Percentiles rank a stretch among this genome's conserved stretches.
Evolutionary conservation across 2,888 invertebrate genomes (phyloP).

Genomic region (Acheta domesticus): DNA sequence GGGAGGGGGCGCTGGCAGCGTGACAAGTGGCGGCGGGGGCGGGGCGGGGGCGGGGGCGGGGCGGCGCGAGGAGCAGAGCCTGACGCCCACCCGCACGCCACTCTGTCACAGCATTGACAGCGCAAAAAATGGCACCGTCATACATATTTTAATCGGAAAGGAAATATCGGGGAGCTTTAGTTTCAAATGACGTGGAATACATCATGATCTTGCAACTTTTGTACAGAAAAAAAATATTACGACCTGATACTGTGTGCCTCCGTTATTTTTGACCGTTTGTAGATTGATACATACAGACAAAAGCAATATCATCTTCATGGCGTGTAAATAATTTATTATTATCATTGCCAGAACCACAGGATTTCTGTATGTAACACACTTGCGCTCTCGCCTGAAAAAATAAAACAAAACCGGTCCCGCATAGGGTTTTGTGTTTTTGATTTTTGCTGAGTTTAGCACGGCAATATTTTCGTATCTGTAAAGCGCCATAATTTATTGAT

Average conservation of each 20-base stretch:
- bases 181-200: conserved; percentile 18
- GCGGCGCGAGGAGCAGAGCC: neutral
- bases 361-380: neutral
- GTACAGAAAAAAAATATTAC: neutral
- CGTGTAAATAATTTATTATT: neutral
- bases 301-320: conserved; percentile 5
- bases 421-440: conserved; percentile 3
- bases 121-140: conserved; percentile 5
- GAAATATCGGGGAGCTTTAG: conserved; percentile 4
- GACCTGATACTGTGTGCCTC: neutral
- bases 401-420: neutral
- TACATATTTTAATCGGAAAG: conserved; percentile 18
- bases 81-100: neutral
- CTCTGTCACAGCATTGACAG: conserved; percentile 2
- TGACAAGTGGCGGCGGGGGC: neutral
- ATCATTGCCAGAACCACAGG: neutral
- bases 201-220: conserved; percentile 18
- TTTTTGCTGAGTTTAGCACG: conserved; percentile 24
- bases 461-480: conserved; percentile 24
- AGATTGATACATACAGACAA: neutral
- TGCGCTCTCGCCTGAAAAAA: neutral
- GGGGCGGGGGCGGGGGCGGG: neutral
- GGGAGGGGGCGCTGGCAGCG: neutral
- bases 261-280: neutral
- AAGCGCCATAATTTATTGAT: conserved; percentile 32